phyloP scores from a whole-genome alignment of 2,113 vertebrate genomes.

The Dolichotis patagonum region DNA sequence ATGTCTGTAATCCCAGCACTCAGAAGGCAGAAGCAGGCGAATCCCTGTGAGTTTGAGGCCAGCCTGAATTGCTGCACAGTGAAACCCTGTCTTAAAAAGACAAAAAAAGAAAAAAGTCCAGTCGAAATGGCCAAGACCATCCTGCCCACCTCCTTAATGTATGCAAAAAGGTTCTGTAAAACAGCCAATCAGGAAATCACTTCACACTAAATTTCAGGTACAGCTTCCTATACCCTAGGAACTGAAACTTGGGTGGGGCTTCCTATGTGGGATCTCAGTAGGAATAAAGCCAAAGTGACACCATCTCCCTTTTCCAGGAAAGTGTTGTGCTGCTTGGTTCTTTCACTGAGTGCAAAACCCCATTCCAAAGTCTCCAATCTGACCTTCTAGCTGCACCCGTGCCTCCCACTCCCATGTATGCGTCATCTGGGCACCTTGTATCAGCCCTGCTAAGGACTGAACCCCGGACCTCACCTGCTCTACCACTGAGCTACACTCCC shows the following conservation, averaged over 20 bases:
- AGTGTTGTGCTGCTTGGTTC: background rate
- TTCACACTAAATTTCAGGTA: background rate
- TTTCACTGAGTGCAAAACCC: background rate
- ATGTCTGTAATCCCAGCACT: too few relatives aligned
- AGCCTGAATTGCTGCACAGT: background rate
- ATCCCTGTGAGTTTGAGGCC: background rate
- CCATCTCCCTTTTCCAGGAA: background rate
- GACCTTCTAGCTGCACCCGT: too few relatives aligned
- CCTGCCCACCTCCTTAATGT: background rate
- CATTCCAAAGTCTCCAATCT: background rate
- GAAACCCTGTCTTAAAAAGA: background rate
- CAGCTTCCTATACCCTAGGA: background rate
- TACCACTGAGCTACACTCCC: background rate
- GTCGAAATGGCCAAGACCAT: background rate
- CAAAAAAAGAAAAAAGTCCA: background rate
- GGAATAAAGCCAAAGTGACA: background rate
- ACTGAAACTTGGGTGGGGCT: background rate
- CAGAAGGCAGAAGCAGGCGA: background rate
- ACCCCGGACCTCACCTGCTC: background rate
- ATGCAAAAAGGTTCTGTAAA: background rate
- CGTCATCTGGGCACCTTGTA: accelerated
- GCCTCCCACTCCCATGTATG: accelerated
- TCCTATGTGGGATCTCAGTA: background rate
- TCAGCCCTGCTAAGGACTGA: background rate
- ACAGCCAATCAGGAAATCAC: background rate